Conservation (phyloP, 2,113 vertebrate genomes). For the Nibea coibor region DNA sequence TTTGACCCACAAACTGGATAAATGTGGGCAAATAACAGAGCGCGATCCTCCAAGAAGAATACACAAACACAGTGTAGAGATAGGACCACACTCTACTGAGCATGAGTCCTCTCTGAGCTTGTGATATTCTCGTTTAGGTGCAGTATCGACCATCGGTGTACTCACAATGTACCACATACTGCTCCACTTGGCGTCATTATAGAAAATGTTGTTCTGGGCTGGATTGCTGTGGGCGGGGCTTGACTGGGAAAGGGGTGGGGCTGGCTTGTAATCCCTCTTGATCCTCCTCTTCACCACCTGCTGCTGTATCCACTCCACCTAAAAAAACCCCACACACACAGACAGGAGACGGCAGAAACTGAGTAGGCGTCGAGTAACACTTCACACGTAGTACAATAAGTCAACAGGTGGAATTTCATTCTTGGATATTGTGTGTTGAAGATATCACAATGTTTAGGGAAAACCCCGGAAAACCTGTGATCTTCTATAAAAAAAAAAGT, state of each 20-base stretch:
- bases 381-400: neutral
- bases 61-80: neutral
- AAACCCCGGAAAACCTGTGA: neutral
- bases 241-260: conserved; percentile 82
- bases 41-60: neutral
- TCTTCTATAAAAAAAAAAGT: neutral
- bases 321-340: conserved; percentile 62
- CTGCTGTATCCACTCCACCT: conserved; percentile 99
- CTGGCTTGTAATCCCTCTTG: conserved; percentile 95
- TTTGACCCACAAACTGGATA: conserved; percentile 62
- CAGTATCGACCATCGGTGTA: conserved; percentile 38
- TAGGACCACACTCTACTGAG: neutral
- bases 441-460: neutral
- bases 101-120: neutral
- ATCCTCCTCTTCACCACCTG: conserved; percentile 96
- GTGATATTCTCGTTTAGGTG: neutral
- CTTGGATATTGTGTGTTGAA: neutral
- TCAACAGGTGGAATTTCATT: conserved; percentile 3
- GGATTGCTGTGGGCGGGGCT: conserved; percentile 82
- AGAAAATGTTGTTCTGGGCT: conserved; percentile 90
- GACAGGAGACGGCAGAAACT: conserved; percentile 13
- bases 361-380: neutral
- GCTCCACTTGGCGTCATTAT: conserved; percentile 98
- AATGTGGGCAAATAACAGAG: conserved; percentile 18
- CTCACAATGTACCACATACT: conserved; percentile 99